These are phyloP conservation scores for Clarias macrocephalus DNA, from an alignment of 2,113 vertebrate genomes.

Conservation along the genomic window DNA sequence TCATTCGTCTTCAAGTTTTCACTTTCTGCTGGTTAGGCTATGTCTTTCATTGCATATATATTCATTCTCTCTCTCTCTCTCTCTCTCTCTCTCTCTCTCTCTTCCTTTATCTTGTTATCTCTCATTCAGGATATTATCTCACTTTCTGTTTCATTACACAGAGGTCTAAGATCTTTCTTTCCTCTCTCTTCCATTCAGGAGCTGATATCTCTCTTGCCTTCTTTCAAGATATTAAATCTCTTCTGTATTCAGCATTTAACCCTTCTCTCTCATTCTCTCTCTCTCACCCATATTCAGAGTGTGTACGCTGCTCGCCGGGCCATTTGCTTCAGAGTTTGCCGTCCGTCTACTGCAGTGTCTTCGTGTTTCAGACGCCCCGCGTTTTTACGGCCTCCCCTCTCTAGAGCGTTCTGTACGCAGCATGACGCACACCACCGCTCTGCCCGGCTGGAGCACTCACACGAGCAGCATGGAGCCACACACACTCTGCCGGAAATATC, in stretches of 20 bases:
- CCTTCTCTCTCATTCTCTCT: neutral
- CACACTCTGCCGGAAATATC: conserved; percentile 83
- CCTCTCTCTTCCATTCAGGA: neutral
- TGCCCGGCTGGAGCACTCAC: conserved; percentile 85
- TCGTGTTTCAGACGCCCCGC: conserved; percentile 85
- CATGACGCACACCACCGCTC: conserved; percentile 85
- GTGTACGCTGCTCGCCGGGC: conserved; percentile 76
- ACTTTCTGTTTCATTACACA: neutral
- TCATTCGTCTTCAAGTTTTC: neutral
- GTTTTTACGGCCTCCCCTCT: conserved; percentile 93
- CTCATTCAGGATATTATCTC: no score
- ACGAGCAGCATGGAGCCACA: conserved; percentile 72
- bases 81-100: neutral
- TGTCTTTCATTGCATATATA: neutral
- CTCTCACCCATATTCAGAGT: conserved; percentile 68
- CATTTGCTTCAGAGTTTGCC: conserved; percentile 85
- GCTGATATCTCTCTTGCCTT: neutral
- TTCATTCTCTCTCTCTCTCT: neutral
- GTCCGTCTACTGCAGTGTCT: conserved; percentile 85
- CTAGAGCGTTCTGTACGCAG: conserved; percentile 86
- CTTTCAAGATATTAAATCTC: neutral
- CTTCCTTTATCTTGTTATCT: neutral
- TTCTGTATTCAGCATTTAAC: neutral
- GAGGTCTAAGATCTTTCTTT: neutral
- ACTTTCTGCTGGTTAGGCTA: neutral